Percentiles rank a stretch among this genome's conserved stretches.
These are phyloP conservation scores for Pogoniulus pusillus DNA, from an alignment of 2,797 vertebrate genomes.

Conservation along the genomic window DNA sequence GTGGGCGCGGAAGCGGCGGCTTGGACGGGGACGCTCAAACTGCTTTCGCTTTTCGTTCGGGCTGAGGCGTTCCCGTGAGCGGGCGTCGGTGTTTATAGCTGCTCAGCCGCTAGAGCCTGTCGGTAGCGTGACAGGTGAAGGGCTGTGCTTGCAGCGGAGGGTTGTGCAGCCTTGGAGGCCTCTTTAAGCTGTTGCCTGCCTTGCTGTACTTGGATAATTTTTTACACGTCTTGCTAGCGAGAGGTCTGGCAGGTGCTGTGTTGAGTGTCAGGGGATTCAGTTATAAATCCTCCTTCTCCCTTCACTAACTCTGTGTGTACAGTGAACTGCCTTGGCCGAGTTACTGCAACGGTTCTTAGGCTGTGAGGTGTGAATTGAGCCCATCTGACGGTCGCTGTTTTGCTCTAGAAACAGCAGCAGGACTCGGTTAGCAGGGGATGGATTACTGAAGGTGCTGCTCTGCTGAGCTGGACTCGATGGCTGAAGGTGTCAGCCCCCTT, in stretches of 20 bases:
- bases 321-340: fast-evolving
- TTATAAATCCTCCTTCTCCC: neutral
- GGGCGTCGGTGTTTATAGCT: fast-evolving
- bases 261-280: neutral
- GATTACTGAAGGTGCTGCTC: neutral
- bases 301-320: fast-evolving
- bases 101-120: fast-evolving
- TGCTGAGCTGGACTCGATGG: neutral
- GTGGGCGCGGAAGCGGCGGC: neutral
- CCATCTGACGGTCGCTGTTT: fast-evolving
- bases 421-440: neutral
- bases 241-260: fast-evolving
- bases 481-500: neutral
- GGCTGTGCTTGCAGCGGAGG: neutral
- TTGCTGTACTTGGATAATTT: fast-evolving
- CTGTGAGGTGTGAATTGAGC: fast-evolving
- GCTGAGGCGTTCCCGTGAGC: fast-evolving
- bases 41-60: fast-evolving
- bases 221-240: neutral
- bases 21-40: fast-evolving
- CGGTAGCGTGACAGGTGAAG: fast-evolving
- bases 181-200: fast-evolving
- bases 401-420: neutral
- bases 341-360: fast-evolving
- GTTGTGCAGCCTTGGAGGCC: fast-evolving